phyloP scores from a whole-genome alignment of 2,113 vertebrate species.

The Cebidichthys violaceus region DNA sequence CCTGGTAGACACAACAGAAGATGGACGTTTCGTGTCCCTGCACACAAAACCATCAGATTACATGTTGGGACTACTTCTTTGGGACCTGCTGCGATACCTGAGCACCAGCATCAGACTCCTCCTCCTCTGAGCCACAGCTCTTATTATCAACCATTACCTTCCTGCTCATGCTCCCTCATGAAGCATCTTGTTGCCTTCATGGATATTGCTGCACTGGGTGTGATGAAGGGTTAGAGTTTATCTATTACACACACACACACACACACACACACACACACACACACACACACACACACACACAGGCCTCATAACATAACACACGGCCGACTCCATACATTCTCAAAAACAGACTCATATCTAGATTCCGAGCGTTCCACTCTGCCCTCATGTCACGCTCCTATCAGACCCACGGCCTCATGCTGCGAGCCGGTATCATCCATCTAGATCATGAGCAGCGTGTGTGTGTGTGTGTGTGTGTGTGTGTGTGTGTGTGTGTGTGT shows the following conservation, averaged over 20 bases:
- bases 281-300: background rate
- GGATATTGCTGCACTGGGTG: conserved; percentile 29
- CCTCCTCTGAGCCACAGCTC: conserved; percentile 50
- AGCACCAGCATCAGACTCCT: conserved; percentile 4
- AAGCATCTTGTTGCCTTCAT: conserved; percentile 26
- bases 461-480: background rate
- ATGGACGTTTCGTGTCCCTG: no score
- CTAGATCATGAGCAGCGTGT: conserved; percentile 51
- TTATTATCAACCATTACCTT: conserved; percentile 33
- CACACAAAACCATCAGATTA: no score
- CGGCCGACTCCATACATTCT: conserved; percentile 42
- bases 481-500: no score
- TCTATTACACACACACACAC: conserved; percentile 4
- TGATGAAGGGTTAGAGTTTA: conserved; percentile 31
- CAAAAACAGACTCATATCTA: conserved; percentile 34
- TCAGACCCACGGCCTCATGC: conserved; percentile 49
- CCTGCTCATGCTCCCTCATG: conserved; percentile 20
- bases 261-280: background rate
- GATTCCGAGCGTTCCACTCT: conserved; percentile 37
- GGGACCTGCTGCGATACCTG: no score
- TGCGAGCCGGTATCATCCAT: conserved; percentile 57
- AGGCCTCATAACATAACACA: conserved; percentile 11
- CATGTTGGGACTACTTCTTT: no score
- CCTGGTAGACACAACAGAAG: no score
- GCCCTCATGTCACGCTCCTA: conserved; percentile 49